Evolutionary conservation across 30 jellyfish, hydroid and myxozoan species (phyloP).

Genomic region (Aurelia aurita complex sp. Pacific): DNA sequence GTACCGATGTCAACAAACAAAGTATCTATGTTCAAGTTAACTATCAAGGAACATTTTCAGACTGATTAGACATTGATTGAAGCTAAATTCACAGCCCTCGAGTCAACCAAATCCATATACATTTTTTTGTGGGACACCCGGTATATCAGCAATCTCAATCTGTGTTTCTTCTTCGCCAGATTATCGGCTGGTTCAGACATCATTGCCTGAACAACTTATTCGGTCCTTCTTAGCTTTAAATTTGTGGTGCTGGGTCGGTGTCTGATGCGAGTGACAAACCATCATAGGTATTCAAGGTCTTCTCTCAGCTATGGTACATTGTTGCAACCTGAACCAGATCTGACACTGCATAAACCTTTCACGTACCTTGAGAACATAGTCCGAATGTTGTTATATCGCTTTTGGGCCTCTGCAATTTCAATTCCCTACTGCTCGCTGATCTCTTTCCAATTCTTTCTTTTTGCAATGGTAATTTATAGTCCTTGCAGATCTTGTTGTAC

Average conservation of each 20-base stretch:
- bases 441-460: neutral
- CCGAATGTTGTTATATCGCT: neutral
- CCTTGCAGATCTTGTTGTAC: conserved; percentile 24
- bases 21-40: no score
- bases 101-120: no score
- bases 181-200: neutral
- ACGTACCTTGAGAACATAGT: conserved; percentile 1
- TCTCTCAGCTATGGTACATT: neutral
- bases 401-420: conserved; percentile 7
- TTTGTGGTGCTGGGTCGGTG: conserved; percentile 10
- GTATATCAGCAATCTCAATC: neutral
- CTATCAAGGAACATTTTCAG: no score
- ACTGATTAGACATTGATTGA: no score
- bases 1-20: no score
- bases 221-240: neutral
- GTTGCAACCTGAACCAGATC: conserved; percentile 10
- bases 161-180: neutral
- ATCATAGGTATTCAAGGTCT: neutral
- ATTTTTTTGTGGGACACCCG: no score
- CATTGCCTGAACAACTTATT: conserved; percentile 19
- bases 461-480: neutral
- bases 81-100: no score
- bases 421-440: neutral
- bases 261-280: conserved; percentile 10
- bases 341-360: neutral